Percentiles rank a stretch among this genome's conserved stretches.
Conservation (phyloP, 2,113 vertebrate genomes). For the Vidua macroura region DNA sequence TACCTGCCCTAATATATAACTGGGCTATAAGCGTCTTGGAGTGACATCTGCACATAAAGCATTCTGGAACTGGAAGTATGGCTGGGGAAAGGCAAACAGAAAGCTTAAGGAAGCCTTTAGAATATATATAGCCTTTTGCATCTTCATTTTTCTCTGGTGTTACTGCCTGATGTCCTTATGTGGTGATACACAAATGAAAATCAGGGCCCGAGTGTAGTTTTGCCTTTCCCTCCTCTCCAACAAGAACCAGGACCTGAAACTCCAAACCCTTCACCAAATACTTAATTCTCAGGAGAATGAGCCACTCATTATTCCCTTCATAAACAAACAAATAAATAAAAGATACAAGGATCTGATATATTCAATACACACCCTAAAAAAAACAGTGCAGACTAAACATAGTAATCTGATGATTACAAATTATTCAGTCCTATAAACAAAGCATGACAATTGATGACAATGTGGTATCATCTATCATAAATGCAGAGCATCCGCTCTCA, state of each 20-base stretch:
- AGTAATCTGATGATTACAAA: slow-evolving; percentile 71
- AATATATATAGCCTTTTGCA: background rate
- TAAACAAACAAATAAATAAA: slow-evolving; percentile 57
- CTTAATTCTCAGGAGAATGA: slow-evolving; percentile 23
- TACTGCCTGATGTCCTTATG: background rate
- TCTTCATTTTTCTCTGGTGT: background rate
- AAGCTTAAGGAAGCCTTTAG: background rate
- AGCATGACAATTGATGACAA: slow-evolving; percentile 66
- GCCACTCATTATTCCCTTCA: background rate
- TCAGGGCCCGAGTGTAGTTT: background rate
- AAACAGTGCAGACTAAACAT: slow-evolving; percentile 51
- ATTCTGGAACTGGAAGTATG: background rate
- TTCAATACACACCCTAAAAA: slow-evolving; percentile 25
- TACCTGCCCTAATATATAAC: background rate
- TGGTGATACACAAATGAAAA: background rate
- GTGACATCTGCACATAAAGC: background rate
- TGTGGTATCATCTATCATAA: slow-evolving; percentile 33
- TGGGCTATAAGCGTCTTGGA: background rate
- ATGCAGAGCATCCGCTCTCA: slow-evolving; percentile 26
- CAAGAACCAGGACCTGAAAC: background rate
- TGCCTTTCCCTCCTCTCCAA: background rate
- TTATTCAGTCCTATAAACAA: slow-evolving; percentile 68
- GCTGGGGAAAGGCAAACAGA: background rate
- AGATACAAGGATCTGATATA: slow-evolving; percentile 29
- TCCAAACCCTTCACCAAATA: background rate